Conservation (phyloP, 2,113 vertebrate species). For the Prietella phreatophila region DNA sequence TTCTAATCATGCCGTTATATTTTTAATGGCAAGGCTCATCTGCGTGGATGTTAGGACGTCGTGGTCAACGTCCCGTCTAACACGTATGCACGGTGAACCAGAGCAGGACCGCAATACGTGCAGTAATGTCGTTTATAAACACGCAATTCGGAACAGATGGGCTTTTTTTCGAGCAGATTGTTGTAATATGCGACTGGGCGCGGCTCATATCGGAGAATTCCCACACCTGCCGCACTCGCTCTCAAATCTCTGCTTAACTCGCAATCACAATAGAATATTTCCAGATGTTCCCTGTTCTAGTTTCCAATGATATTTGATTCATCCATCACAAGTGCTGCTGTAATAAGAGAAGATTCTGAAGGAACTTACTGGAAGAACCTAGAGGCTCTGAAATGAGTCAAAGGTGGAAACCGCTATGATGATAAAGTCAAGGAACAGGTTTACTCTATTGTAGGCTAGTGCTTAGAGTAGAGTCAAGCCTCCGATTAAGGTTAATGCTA, state of each 20-base stretch:
- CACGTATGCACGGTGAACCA: not conserved
- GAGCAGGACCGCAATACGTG: slow-evolving; percentile 50
- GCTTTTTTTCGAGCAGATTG: slow-evolving; percentile 41
- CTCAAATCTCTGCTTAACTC: slow-evolving; percentile 49
- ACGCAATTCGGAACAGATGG: slow-evolving; percentile 37
- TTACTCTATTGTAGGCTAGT: not conserved
- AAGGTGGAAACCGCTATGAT: not conserved
- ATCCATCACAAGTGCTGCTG: slow-evolving; percentile 43
- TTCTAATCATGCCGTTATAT: not conserved
- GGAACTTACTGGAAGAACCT: not conserved
- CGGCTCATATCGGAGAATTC: slow-evolving; percentile 50
- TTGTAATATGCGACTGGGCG: slow-evolving; percentile 18
- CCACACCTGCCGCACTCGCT: slow-evolving; percentile 53
- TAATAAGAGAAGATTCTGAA: slow-evolving; percentile 27
- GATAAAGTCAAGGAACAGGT: not conserved
- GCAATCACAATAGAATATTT: slow-evolving; percentile 48
- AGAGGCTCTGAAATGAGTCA: not conserved
- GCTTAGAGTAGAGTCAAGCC: not conserved
- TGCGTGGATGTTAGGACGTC: not conserved
- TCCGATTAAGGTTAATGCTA: slow-evolving; percentile 25
- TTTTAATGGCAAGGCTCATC: slow-evolving; percentile 3
- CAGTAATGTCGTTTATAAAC: slow-evolving; percentile 39
- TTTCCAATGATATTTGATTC: slow-evolving; percentile 50
- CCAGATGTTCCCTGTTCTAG: slow-evolving; percentile 46
- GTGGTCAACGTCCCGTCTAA: slow-evolving; percentile 4